Conservation (phyloP, 2,888 invertebrate genomes). For the Scaeva pyrastri region DNA sequence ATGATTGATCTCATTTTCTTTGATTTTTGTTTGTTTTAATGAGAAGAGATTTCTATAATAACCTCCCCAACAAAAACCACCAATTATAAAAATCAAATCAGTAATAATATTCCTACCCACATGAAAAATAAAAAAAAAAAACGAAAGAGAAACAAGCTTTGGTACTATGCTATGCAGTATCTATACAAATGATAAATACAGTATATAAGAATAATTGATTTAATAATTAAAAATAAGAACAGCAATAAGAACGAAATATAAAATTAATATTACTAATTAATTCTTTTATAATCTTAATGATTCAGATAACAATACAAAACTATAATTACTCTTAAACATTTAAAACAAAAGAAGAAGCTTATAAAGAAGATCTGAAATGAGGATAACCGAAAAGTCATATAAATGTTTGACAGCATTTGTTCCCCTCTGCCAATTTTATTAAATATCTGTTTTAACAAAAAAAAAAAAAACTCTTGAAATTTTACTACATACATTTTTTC, state of each 20-base stretch:
- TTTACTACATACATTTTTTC: not conserved
- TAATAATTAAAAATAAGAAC: slow-evolving; percentile 27
- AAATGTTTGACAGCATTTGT: slow-evolving; percentile 16
- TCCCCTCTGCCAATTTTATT: not conserved
- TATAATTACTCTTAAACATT: slow-evolving; percentile 20
- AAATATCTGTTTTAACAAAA: not conserved
- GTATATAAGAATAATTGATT: slow-evolving; percentile 19
- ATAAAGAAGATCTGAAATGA: slow-evolving; percentile 17
- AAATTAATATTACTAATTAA: slow-evolving; percentile 43
- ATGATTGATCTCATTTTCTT: slow-evolving; percentile 78
- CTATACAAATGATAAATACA: slow-evolving; percentile 47
- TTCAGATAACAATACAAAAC: slow-evolving; percentile 25
- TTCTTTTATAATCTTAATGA: slow-evolving; percentile 29
- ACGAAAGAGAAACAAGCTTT: not conserved
- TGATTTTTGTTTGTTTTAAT: slow-evolving; percentile 76
- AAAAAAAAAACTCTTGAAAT: not conserved
- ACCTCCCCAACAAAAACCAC: slow-evolving; percentile 43
- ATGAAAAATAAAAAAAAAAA: slow-evolving; percentile 19
- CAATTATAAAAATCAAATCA: slow-evolving; percentile 46
- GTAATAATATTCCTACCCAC: slow-evolving; percentile 53
- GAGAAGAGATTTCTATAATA: slow-evolving; percentile 59
- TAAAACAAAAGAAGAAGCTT: not conserved
- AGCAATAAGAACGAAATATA: slow-evolving; percentile 45
- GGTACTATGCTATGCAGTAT: slow-evolving; percentile 17
- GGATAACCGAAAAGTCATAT: not conserved